These are phyloP conservation scores for Mus spretus DNA, from an alignment of 2,797 vertebrate species.

Conservation along the genomic window DNA sequence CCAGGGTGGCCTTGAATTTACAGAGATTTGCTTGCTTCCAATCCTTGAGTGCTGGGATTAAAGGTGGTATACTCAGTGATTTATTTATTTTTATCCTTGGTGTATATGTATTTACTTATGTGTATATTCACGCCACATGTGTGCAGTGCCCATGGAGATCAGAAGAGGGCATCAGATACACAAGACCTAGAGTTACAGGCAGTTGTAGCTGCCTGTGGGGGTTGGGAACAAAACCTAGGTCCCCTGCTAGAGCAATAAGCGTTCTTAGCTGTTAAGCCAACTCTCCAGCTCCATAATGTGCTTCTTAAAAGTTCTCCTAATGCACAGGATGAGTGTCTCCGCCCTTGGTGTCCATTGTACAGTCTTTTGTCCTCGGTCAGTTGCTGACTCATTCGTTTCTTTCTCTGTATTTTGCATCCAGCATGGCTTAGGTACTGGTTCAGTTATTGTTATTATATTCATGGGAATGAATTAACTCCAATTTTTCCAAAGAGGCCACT, in stretches of 20 bases:
- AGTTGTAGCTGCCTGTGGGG: background rate
- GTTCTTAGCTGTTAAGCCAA: background rate
- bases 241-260: background rate
- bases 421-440: background rate
- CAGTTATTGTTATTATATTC: conserved; percentile 38
- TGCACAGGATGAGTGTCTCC: background rate
- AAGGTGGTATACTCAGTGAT: background rate
- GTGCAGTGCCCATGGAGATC: background rate
- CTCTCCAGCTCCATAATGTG: background rate
- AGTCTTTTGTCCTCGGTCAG: background rate
- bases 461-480: background rate
- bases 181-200: background rate
- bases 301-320: background rate
- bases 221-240: background rate
- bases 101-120: background rate
- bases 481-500: background rate
- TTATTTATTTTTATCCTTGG: background rate
- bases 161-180: background rate
- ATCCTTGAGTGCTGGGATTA: background rate
- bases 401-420: background rate
- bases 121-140: background rate
- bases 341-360: background rate
- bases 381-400: background rate
- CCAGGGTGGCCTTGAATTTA: background rate
- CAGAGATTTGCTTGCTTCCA: background rate